Base-by-base conservation (phyloP, 2,888 invertebrate species). In the Dione vanillae region DNA sequence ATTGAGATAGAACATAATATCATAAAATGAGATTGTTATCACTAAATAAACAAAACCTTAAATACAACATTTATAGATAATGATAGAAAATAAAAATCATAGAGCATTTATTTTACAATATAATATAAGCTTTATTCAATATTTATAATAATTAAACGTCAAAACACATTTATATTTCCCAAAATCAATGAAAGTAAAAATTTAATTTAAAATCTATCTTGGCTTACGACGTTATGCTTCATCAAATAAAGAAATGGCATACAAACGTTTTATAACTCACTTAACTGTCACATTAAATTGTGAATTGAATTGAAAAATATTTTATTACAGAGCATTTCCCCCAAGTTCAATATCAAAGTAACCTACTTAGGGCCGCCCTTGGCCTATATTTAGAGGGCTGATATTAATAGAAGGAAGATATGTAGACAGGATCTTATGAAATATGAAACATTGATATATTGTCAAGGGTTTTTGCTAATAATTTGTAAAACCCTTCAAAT, bases 331-430 rank as follows among this genome's bases (percentile, higher is more conserved):
- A 40, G 19, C 16, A 41, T 49, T 65, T 69, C 70, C 35, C 7
- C 49, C 70, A 70, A 72, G 72, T 72, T 72, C 72, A 72, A 72
- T 67, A 72, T 16, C 67, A 70, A 56, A 19, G 58, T 62, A 67
- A 70, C 72, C 72, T 41, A 72, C 65, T 70, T 72, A 43, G 0
- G 70, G 65, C 56, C 65, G 64, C 41, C 72, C 72, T 67, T 72
- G 72, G 41, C 72, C 67, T 67, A 72, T 70, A 65, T 72, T 54
- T 70, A 67, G 72, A 52, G 56, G 59, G 54, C n/a, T 35, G 11
- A 3, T 62, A 70, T 72, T 64, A 69, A 69, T 72, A 67, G 69
- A 59, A 37, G 43, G 27, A n/a, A 20, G 27, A 43, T 61, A 45
- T n/a, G 11, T 61, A 10, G n/a, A 27, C 45, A 61, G 45, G 27